Conservation (phyloP, 2,888 invertebrate species). For the Emmelina monodactyla region DNA sequence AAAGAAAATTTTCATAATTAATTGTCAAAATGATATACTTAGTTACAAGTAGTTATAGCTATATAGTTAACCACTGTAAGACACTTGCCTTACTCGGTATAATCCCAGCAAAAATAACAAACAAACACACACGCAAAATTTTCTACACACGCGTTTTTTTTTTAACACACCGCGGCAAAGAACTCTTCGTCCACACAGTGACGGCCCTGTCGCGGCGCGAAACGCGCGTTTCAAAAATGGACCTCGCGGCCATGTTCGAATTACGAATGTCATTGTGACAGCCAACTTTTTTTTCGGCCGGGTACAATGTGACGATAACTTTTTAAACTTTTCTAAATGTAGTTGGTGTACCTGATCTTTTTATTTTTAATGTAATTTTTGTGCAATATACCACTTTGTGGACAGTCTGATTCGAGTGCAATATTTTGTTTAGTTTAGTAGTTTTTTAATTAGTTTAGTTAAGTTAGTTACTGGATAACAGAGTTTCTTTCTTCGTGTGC, state of each 20-base stretch:
- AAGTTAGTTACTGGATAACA: constrained; percentile 18
- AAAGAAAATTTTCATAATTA: too few relatives aligned
- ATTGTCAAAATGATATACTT: too few relatives aligned
- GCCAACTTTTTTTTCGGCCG: constrained; percentile 6
- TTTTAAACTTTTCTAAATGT: constrained; percentile 17
- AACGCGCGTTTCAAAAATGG: constrained; percentile 28
- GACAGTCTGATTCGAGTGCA: constrained; percentile 55
- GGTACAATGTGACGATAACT: constrained; percentile 21
- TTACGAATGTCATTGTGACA: constrained; percentile 16
- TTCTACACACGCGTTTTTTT: constrained; percentile 20
- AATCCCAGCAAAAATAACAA: constrained; percentile 4
- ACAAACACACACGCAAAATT: constrained; percentile 1
- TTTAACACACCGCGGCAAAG: constrained; percentile 23
- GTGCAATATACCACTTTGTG: constrained; percentile 55
- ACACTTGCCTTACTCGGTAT: too few relatives aligned
- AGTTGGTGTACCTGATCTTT: constrained; percentile 37
- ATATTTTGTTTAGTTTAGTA: constrained; percentile 29
- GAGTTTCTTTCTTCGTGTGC: constrained; percentile 19
- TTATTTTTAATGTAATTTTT: constrained; percentile 20
- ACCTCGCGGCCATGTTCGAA: constrained; percentile 13
- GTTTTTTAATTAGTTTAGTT: constrained; percentile 22
- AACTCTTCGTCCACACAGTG: constrained; percentile 24
- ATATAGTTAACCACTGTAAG: too few relatives aligned
- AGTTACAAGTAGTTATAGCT: too few relatives aligned
- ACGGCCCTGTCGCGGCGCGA: constrained; percentile 22